Conservation (phyloP, 2,888 invertebrate species). For the Ecliptopera silaceata region DNA sequence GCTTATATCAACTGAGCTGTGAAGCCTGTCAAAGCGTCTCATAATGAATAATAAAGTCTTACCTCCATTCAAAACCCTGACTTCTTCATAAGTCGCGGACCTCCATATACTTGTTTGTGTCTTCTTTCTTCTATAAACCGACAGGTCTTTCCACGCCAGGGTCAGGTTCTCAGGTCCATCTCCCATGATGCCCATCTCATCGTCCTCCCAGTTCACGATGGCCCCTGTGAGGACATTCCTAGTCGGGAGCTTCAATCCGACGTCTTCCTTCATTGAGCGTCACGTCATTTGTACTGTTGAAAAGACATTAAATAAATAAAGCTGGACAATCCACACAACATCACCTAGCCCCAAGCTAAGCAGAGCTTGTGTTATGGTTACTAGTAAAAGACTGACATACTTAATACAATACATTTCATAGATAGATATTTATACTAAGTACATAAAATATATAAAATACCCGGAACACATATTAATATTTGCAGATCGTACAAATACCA, state of each 20-base stretch:
- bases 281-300: constrained; percentile 62
- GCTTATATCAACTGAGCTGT: too few relatives aligned
- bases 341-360: too few relatives aligned
- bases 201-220: constrained; percentile 75
- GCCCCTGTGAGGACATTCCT: constrained; percentile 74
- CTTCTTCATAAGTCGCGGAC: constrained; percentile 73
- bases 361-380: too few relatives aligned
- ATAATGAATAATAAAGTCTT: constrained; percentile 33
- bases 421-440: too few relatives aligned
- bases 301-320: constrained; percentile 29
- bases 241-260: constrained; percentile 60
- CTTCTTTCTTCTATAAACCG: constrained; percentile 77
- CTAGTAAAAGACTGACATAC: too few relatives aligned
- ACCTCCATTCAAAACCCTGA: constrained; percentile 83
- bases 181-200: constrained; percentile 60
- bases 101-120: constrained; percentile 76
- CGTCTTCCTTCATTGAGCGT: constrained; percentile 58
- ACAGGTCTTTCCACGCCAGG: constrained; percentile 79
- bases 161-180: constrained; percentile 71
- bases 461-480: too few relatives aligned
- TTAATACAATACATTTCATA: too few relatives aligned
- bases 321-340: too few relatives aligned
- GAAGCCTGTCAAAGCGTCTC: too few relatives aligned
- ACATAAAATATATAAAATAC: too few relatives aligned
- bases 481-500: too few relatives aligned